These are phyloP conservation scores for Champsocephalus esox DNA, from an alignment of 2,797 vertebrate species.

Conservation along the genomic window DNA sequence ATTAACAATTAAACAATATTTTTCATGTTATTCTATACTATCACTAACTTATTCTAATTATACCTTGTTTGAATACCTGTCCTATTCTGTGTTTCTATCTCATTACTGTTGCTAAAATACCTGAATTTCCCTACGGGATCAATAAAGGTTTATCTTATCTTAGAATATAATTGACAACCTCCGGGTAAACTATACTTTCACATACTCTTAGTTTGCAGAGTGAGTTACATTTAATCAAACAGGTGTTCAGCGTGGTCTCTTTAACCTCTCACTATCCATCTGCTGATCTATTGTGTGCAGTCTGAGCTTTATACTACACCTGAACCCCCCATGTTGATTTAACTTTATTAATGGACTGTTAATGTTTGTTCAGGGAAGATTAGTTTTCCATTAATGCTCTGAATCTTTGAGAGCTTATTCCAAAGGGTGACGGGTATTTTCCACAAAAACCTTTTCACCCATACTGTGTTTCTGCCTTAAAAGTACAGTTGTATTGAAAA, in stretches of 20 bases:
- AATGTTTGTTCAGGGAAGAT: slow-evolving; percentile 1
- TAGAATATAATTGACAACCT: no score
- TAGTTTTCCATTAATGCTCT: background rate
- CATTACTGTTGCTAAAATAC: no score
- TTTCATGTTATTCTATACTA: no score
- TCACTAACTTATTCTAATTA: no score
- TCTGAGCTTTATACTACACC: background rate
- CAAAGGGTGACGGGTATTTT: background rate
- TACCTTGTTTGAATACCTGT: no score
- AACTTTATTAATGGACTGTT: background rate
- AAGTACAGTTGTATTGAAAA: slow-evolving; percentile 12
- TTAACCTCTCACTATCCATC: background rate
- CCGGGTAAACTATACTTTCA: no score
- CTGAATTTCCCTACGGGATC: no score
- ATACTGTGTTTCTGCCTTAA: background rate
- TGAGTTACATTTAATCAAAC: background rate
- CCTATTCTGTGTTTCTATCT: no score
- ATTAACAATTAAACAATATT: no score
- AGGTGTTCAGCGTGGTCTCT: background rate
- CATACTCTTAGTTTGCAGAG: no score
- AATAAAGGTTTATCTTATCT: no score
- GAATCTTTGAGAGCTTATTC: background rate
- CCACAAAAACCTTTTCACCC: background rate
- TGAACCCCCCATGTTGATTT: background rate
- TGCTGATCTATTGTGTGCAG: background rate